phyloP scores from a whole-genome alignment of 2,113 vertebrate species.

The Anarrhichthys ocellatus region DNA sequence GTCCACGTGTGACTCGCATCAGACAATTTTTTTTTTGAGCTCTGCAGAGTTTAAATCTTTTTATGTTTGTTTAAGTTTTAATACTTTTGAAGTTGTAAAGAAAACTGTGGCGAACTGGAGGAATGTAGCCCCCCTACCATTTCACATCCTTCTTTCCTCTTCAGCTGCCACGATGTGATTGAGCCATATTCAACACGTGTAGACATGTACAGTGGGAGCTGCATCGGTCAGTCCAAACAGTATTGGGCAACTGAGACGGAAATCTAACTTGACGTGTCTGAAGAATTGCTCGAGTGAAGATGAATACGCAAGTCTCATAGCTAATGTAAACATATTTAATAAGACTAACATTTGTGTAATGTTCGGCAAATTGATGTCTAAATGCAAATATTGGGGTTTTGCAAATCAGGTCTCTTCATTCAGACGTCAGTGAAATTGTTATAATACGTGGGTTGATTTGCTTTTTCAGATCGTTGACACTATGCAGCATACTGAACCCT shows the following conservation, averaged over 20 bases:
- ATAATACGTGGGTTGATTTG: constrained; percentile 31
- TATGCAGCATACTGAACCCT: constrained; percentile 20
- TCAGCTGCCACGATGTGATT: constrained; percentile 65
- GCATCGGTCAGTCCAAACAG: constrained; percentile 37
- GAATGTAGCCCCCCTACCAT: constrained; percentile 70
- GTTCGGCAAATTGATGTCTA: constrained; percentile 39
- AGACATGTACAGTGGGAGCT: constrained; percentile 43
- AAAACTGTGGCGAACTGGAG: constrained; percentile 74
- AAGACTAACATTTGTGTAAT: constrained; percentile 52
- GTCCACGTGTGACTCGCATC: constrained; percentile 54
- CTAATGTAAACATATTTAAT: constrained; percentile 55
- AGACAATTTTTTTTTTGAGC: constrained; percentile 40
- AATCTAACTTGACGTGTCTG: constrained; percentile 55
- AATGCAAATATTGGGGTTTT: constrained; percentile 26
- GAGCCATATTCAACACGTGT: constrained; percentile 70
- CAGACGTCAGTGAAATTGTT: constrained; percentile 46
- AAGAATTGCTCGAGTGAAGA: constrained; percentile 55
- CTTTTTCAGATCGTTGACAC: constrained; percentile 38
- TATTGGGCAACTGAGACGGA: constrained; percentile 28
- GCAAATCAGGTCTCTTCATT: constrained; percentile 23
- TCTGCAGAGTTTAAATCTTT: constrained; percentile 41
- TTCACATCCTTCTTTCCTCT: constrained; percentile 59
- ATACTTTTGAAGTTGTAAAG: constrained; percentile 70
- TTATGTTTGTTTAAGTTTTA: constrained; percentile 31
- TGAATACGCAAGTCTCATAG: constrained; percentile 35